Percentiles rank a stretch among this genome's conserved stretches.
Evolutionary conservation across 1,140 invertebrate species (phyloP).

Genomic region (Limonius californicus): DNA sequence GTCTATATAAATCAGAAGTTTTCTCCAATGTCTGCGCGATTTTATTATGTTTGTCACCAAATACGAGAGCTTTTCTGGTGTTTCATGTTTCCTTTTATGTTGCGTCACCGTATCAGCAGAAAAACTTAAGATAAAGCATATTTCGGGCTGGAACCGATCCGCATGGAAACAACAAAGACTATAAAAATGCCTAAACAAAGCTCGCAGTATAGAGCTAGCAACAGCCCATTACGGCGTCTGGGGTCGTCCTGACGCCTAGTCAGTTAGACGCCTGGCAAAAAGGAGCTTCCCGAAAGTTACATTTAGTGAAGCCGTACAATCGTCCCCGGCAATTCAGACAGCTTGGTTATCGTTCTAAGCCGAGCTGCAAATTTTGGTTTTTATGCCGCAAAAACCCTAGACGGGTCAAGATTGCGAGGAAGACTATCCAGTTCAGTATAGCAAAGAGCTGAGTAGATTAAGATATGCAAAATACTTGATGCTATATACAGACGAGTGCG

Average conservation of each 20-base stretch:
- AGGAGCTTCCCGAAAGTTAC: conserved; percentile 8
- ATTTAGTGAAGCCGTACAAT: conserved; percentile 4
- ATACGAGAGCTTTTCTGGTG: too few relatives aligned
- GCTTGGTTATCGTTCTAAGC: neutral
- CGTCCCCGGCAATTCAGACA: neutral
- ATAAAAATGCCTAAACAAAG: conserved; percentile 13
- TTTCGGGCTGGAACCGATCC: too few relatives aligned
- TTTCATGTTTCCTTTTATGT: too few relatives aligned
- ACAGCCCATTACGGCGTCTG: conserved; percentile 10
- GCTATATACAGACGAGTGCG: neutral
- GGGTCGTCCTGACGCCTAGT: conserved; percentile 13
- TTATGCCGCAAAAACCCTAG: neutral
- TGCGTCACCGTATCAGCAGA: too few relatives aligned
- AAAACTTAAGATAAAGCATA: too few relatives aligned
- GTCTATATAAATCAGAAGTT: too few relatives aligned
- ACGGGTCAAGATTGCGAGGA: neutral
- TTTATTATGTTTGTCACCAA: too few relatives aligned
- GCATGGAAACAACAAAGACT: neutral
- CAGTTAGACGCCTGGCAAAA: conserved; percentile 8
- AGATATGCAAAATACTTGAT: neutral
- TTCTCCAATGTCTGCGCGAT: too few relatives aligned
- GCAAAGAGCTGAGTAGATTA: neutral
- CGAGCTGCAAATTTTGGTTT: conserved; percentile 3
- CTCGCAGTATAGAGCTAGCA: neutral
- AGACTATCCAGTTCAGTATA: neutral